Evolutionary conservation across 2,797 vertebrate genomes (phyloP), one percentile per base, ranked within the genome.

Genomic region (Smutsia gigantea): DNA sequence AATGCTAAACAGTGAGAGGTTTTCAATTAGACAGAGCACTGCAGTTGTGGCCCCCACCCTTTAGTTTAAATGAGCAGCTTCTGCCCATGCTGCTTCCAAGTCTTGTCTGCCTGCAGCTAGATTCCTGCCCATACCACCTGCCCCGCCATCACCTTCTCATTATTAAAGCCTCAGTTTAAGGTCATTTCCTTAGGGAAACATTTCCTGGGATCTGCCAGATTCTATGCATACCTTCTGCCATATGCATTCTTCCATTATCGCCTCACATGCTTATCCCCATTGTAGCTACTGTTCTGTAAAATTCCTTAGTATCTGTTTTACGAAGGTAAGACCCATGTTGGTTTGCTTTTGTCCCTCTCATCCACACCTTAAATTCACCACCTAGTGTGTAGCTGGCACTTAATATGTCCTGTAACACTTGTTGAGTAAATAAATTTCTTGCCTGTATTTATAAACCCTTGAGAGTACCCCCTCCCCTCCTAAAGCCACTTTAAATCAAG

Each of bases 121-220:
- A 27, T 29, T 51, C 55, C 2, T 15, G 10, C 9, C 49, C 42
- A 71, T 2, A 5, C 2, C 0, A 0, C 21, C n/a, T 49, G 13
- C 0, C 9, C 4, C 14, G 55, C 39, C 42, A 19, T 12, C 49
- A 57, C 49, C 59, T 59, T 29, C 19, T 59, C 49, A 49, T n/a
- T 5, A 0, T 29, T 23, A 13, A 46, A 49, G 18, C 18, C 66
- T 37, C 46, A 3, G 3, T 53, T 88, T 39, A 51, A 37, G 69
- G 21, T 31, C n/a, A 25, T 64, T 31, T 84, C 55, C 71, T 77
- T 14, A 51, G 19, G 13, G n/a, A 77, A 77, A 63, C 4, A 0
- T 37, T 79, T 84, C 59, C 84, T 7, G 4, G 13, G 37, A 37
- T 51, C 64, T 77, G 71, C 23, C 51, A 4, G 25, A 34, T 37